Conservation (phyloP, 1,140 invertebrate genomes). For the Orius laevigatus region DNA sequence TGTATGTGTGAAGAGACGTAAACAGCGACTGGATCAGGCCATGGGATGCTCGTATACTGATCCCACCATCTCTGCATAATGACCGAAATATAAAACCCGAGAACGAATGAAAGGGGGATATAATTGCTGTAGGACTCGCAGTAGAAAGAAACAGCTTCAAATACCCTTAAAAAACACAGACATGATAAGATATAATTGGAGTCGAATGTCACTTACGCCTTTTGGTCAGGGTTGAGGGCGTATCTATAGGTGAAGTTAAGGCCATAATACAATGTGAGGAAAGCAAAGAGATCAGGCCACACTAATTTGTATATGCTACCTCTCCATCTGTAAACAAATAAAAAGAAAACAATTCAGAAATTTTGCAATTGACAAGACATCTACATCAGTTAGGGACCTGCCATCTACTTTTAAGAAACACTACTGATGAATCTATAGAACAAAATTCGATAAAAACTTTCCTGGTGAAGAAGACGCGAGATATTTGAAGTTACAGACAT, state of each 20-base stretch:
- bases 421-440: too few species aligned
- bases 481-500: too few species aligned
- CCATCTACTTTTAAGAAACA: too few species aligned
- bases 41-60: conserved; percentile 63
- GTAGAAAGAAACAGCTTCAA: conserved; percentile 60
- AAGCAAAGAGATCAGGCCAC: conserved; percentile 47
- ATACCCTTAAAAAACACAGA: conserved; percentile 33
- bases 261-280: conserved; percentile 40
- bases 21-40: conserved; percentile 67
- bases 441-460: too few species aligned
- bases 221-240: conserved; percentile 32
- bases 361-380: too few species aligned
- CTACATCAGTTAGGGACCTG: too few species aligned
- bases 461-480: too few species aligned
- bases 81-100: conserved; percentile 65
- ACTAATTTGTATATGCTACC: conserved; percentile 57
- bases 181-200: neutral
- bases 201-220: conserved; percentile 30
- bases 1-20: conserved; percentile 63
- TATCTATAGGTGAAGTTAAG: conserved; percentile 41
- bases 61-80: conserved; percentile 89
- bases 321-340: conserved; percentile 40
- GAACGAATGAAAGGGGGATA: conserved; percentile 57
- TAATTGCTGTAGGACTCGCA: conserved; percentile 61
- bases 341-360: too few species aligned